These are phyloP conservation scores for Acanthococcus lagerstroemiae DNA, from an alignment of 2,888 invertebrate genomes.

Conservation along the genomic window DNA sequence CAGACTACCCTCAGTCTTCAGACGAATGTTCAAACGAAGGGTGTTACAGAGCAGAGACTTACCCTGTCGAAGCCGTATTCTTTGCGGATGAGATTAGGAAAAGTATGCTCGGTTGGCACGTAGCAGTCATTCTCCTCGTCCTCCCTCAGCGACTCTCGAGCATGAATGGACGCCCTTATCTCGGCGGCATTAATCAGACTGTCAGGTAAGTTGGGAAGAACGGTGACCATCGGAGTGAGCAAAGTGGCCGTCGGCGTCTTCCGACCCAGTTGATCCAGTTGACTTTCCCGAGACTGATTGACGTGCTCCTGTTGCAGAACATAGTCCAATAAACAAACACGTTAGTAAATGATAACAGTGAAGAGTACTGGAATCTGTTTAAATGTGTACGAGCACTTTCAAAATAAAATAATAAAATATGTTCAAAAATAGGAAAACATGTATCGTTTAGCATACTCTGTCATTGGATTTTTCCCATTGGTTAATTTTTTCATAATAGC, in stretches of 20 bases:
- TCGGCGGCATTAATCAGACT: conserved; percentile 31
- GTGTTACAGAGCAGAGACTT: neutral
- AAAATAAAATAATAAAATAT: too few relatives aligned
- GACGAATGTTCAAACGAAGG: too few relatives aligned
- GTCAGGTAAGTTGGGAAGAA: conserved; percentile 30
- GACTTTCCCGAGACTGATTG: conserved; percentile 67
- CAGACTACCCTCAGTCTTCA: too few relatives aligned
- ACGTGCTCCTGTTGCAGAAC: conserved; percentile 52
- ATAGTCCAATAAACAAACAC: neutral
- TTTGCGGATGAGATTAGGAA: conserved; percentile 11
- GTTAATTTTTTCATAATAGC: too few relatives aligned
- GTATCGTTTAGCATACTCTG: too few relatives aligned
- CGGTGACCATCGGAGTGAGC: conserved; percentile 32
- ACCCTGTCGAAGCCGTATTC: conserved; percentile 23
- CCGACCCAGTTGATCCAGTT: conserved; percentile 56
- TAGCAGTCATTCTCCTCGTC: conserved; percentile 31
- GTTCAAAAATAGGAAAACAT: too few relatives aligned
- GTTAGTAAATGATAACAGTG: neutral
- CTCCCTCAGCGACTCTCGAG: neutral
- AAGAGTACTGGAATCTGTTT: too few relatives aligned
- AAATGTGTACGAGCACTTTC: too few relatives aligned
- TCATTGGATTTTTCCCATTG: too few relatives aligned
- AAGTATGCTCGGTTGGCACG: conserved; percentile 31
- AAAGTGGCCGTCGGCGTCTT: conserved; percentile 39
- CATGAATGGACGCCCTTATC: conserved; percentile 24